Base-by-base conservation (phyloP, 2,113 vertebrate species). In the Noturus placidus region DNA sequence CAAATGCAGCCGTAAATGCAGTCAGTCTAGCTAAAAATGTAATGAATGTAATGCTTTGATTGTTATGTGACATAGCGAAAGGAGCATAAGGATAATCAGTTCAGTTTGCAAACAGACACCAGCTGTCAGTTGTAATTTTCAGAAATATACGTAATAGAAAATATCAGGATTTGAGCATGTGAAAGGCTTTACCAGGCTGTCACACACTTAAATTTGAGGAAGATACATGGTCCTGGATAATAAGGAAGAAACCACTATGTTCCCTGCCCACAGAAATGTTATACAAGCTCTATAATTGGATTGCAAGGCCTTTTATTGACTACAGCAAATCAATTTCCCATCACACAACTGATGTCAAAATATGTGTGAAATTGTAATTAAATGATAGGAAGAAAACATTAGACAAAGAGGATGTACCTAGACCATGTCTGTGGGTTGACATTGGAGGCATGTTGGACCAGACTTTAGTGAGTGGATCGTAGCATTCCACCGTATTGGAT, bases 391-490 rank as follows among this genome's bases (percentile, higher is more conserved):
- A 69, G 11, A 72, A 72, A 72, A 72, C n/a, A 80, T 81, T 59
- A 20, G 57, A 22, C 9, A 82, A 61, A 82, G 33, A 38, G 56
- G 9, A 91, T 94, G 90, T 93, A 99, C 98, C 98, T 88, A 99
- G 94, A 30, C 98, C 98, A 0, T 99, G 98, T 84, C 98, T 96
- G 92, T 99, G 98, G 0, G 97, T 99, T 79, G 98, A 99, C 98
- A 99, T 99, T 0, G 98, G 97, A 30, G 97, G 97, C 98, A 99
- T 99, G 76, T 97, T 93, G 15, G 96, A 96, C 98, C 98, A 99
- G 1, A 96, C 94, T 94, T 99, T 98, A 87, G 89, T 96, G 87
- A 96, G 1, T 0, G 98, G 97, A 89, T 98, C 99, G 92, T 98
- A 99, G 89, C 97, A 99, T 92, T 99, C 98, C 27, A 99, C 97